phyloP scores from a whole-genome alignment of 2,888 invertebrate species.

The Heliconius hortense region DNA sequence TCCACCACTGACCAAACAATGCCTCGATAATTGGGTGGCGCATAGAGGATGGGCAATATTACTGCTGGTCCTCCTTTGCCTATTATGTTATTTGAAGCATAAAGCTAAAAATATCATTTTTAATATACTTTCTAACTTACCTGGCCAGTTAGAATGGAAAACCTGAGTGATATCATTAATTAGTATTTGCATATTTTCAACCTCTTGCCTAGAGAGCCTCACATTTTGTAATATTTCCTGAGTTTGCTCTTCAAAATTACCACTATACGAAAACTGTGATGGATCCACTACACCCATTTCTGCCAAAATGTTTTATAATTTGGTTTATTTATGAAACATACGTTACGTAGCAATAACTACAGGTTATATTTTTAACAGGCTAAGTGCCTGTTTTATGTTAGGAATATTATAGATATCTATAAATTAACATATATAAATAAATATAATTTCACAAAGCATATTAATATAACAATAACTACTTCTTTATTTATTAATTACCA shows the following conservation, averaged over 20 bases:
- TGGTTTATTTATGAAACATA: neutral
- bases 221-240: constrained; percentile 56
- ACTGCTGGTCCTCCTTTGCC: too few species aligned
- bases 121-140: constrained; percentile 36
- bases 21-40: neutral
- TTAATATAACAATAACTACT: neutral
- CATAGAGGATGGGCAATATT: too few species aligned
- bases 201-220: constrained; percentile 56
- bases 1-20: neutral
- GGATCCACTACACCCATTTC: constrained; percentile 35
- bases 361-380: too few species aligned
- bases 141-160: constrained; percentile 53
- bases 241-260: constrained; percentile 68
- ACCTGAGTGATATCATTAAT: constrained; percentile 57
- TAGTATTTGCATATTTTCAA: constrained; percentile 57
- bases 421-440: neutral
- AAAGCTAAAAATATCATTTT: neutral
- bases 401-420: neutral
- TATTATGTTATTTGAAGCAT: neutral
- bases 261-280: constrained; percentile 42
- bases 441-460: neutral
- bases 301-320: neutral
- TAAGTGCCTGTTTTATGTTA: neutral
- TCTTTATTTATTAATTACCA: neutral
- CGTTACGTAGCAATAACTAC: neutral